Conservation (phyloP, 2,888 invertebrate genomes). For the Dicycla oo region DNA sequence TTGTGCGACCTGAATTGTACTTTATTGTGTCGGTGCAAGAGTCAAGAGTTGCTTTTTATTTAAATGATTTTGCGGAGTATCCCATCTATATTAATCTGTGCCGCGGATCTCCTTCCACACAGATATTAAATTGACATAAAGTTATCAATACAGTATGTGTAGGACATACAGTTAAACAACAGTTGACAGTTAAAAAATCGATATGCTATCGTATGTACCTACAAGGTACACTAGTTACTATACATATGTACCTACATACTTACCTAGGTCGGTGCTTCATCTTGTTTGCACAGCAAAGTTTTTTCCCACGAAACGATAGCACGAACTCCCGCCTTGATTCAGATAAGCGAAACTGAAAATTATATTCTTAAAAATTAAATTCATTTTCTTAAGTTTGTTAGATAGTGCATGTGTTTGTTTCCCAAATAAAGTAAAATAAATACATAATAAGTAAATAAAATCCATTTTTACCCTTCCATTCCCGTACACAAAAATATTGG, state of each 20-base stretch:
- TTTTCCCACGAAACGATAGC: conserved; percentile 45
- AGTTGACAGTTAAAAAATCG: conserved; percentile 14
- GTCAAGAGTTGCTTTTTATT: too few species aligned
- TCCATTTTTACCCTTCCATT: background rate
- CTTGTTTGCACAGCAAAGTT: conserved; percentile 38
- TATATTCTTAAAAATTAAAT: conserved; percentile 3
- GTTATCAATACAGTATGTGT: conserved; percentile 23
- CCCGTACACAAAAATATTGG: background rate
- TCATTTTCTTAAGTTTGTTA: too few species aligned
- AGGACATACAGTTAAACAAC: conserved; percentile 28
- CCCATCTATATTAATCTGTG: too few species aligned
- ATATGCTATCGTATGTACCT: conserved; percentile 21
- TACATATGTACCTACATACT: too few species aligned
- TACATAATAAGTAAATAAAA: too few species aligned
- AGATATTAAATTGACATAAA: conserved; percentile 14
- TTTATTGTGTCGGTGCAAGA: too few species aligned
- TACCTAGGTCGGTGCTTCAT: background rate
- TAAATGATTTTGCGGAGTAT: too few species aligned
- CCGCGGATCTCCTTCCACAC: background rate
- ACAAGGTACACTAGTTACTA: too few species aligned
- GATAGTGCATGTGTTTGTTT: too few species aligned
- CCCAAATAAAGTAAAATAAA: too few species aligned
- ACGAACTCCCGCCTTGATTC: conserved; percentile 2
- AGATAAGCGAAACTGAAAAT: conserved; percentile 36
- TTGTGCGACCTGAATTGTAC: too few species aligned